Base-by-base conservation (phyloP, 2,113 vertebrate species). In the Lipophrys pholis region DNA sequence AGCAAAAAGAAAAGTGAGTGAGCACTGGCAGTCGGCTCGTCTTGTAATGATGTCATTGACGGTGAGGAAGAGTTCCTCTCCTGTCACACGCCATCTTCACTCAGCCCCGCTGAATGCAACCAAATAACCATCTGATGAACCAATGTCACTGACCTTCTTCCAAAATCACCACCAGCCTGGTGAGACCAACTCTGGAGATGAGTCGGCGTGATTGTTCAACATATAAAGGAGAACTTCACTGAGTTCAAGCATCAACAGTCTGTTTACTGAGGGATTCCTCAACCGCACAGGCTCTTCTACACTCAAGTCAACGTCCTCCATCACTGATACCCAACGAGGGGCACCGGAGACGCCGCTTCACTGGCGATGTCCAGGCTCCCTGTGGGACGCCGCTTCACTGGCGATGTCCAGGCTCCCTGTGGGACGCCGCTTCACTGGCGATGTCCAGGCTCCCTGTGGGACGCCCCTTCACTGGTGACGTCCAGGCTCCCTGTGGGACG, bases 111-210 rank as follows among this genome's bases (percentile, higher is more conserved):
- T 71, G 39, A 80, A 71, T 69, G 65, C 54, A 60, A 84, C 83
- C 86, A 88, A 92, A 92, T 76, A 82, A 61, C 59, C 57, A 66
- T 73, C n/a, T n/a, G n/a, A n/a, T n/a, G n/a, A n/a, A n/a, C n/a
- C 62, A 89, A 86, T 88, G 91, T 87, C 62, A 49, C 42, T 65
- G 50, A 51, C 40, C 61, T 41, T 71, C 77, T 73, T 46, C 53
- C 51, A 51, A 56, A 78, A 69, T 53, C 52, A 76, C 3, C 1
- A 53, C 16, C 61, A 39, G 42, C n/a, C 59, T 49, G 30, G 49
- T 30, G 54, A 56, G 30, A 51, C 63, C 50, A 46, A 72, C 52
- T 67, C 64, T n/a, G n/a, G n/a, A n/a, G n/a, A n/a, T n/a, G n/a
- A n/a, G n/a, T n/a, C n/a, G n/a, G n/a, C n/a, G n/a, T n/a, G n/a